Evolutionary conservation across 2,113 vertebrate genomes (phyloP), one percentile per base, ranked within the genome.

Genomic region (Antechinus stuartii): DNA sequence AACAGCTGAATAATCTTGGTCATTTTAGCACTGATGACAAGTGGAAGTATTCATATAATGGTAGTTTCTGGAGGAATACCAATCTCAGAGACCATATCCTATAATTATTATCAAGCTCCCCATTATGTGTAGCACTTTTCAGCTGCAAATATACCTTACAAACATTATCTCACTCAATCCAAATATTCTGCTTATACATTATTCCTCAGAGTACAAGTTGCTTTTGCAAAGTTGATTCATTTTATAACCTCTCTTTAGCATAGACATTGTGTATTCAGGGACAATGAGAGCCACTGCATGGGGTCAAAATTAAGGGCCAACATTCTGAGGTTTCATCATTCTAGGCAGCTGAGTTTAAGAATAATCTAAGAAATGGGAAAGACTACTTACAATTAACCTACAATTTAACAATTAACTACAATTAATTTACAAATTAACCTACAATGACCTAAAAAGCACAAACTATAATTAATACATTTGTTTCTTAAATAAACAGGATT

Each of bases 231-330:
- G 61, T n/a, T 30, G 12, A n/a, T 68, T n/a, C 61, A n/a, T 68
- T 14, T 3, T n/a, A 19, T 3, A 76, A n/a, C 14, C 4, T 76
- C 35, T 76, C 35, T 76, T 35, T 76, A 76, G 35, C 61, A 35
- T 76, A 76, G 30, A 30, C 26, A 61, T 12, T 76, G 61, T 35
- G 35, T 76, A 76, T 68, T 68, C 27, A 68, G 61, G 61, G 61
- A 35, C 12, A 68, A 68, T n/a, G 35, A 76, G 30, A 76, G 12
- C 46, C 23, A 91, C 47, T 26, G n/a, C 94, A 12, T n/a, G 11
- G 30, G 22, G 52, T 54, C 94, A 90, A 57, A 94, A 50, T 94
- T 92, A 92, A 50, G 91, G 23, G 94, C 47, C 7, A 68, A 7
- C 47, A 91, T 49, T 53, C 54, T 93, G 49, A 54, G 92, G 57